phyloP scores from a whole-genome alignment of 2,888 invertebrate species.

The Drosophila borborema region DNA sequence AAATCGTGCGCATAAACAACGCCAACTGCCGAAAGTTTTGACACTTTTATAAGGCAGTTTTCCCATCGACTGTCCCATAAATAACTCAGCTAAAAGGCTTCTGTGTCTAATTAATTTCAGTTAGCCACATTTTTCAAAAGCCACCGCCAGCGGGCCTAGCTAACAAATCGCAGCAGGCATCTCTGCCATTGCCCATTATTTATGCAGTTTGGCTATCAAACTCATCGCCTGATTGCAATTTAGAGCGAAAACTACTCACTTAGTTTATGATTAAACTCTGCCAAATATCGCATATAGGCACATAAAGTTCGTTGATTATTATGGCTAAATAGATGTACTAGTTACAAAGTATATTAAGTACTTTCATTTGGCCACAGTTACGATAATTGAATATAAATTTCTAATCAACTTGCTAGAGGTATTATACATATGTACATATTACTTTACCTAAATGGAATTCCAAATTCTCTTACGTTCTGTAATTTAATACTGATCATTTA shows the following conservation, averaged over 20 bases:
- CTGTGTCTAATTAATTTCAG: conserved; percentile 69
- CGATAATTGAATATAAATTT: background rate
- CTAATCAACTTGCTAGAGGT: background rate
- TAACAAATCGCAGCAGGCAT: conserved; percentile 43
- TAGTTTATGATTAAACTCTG: conserved; percentile 43
- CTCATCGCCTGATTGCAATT: conserved; percentile 56
- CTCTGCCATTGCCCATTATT: conserved; percentile 46
- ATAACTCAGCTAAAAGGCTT: conserved; percentile 74
- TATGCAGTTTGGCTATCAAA: conserved; percentile 41
- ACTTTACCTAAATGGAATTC: background rate
- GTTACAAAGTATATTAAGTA: background rate
- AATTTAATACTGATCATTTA: conserved; percentile 6
- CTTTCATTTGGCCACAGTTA: background rate
- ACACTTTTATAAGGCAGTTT: conserved; percentile 80
- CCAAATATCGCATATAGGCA: background rate
- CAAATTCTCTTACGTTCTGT: conserved; percentile 2
- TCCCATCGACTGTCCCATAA: conserved; percentile 71
- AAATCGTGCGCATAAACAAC: conserved; percentile 73
- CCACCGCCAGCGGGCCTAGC: conserved; percentile 52
- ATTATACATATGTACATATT: background rate
- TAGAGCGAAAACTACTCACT: conserved; percentile 50
- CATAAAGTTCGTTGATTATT: conserved; percentile 10
- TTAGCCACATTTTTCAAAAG: conserved; percentile 55
- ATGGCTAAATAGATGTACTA: background rate
- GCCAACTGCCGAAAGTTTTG: conserved; percentile 65